Evolutionary conservation across 2,888 invertebrate genomes (phyloP).

Genomic region (Tetanocera ferruginea): DNA sequence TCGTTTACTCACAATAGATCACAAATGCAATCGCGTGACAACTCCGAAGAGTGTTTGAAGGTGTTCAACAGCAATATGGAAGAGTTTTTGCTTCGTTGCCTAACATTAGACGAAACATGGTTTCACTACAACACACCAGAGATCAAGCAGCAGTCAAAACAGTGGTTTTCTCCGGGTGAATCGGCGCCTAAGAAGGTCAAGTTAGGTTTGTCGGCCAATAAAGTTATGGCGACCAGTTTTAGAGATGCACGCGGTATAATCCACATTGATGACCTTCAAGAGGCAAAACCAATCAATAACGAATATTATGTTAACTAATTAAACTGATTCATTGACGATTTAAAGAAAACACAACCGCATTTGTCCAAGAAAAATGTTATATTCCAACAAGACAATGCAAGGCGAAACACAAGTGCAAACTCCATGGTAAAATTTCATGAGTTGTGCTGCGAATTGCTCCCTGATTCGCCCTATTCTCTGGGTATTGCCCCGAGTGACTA

Average conservation of each 20-base stretch:
- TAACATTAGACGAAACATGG: background rate
- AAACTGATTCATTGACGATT: slow-evolving; percentile 17
- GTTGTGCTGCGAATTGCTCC: background rate
- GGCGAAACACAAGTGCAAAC: background rate
- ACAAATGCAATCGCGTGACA: too few species aligned
- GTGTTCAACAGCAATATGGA: background rate
- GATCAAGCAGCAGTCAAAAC: slow-evolving; percentile 1
- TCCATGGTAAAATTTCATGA: background rate
- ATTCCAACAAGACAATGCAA: background rate
- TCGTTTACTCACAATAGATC: too few species aligned
- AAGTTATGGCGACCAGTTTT: background rate
- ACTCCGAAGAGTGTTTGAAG: background rate
- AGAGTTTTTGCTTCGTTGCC: slow-evolving; percentile 5
- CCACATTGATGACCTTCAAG: slow-evolving; percentile 36
- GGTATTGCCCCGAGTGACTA: too few species aligned
- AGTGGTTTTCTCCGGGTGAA: background rate
- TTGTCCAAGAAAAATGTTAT: background rate
- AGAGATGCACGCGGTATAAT: slow-evolving; percentile 20
- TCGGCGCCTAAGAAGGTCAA: background rate
- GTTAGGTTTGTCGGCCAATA: background rate
- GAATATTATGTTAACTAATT: slow-evolving; percentile 29
- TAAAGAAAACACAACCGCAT: background rate
- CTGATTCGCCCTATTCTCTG: too few species aligned
- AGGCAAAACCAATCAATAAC: slow-evolving; percentile 28
- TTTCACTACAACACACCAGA: slow-evolving; percentile 1